phyloP scores from a whole-genome alignment of 2,797 vertebrate genomes.

The Dromococcyx pavoninus region DNA sequence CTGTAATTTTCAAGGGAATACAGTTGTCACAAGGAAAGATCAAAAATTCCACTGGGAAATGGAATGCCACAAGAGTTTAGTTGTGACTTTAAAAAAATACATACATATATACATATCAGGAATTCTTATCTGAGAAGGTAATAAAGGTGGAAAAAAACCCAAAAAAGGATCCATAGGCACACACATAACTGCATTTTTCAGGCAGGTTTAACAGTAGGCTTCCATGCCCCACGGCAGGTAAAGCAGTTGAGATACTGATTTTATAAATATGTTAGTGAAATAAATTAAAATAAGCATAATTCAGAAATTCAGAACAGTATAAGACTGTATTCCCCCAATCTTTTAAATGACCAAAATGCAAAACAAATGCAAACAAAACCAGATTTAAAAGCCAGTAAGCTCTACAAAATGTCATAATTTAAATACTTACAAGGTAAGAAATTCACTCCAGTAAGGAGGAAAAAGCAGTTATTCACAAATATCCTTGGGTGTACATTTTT shows the following conservation, averaged over 20 bases:
- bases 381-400: not conserved
- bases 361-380: not conserved
- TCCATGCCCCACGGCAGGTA: not conserved
- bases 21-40: not conserved
- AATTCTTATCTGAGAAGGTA: not conserved
- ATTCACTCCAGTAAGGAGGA: not conserved
- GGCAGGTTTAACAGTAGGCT: not conserved
- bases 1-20: not conserved
- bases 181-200: not conserved
- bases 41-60: not conserved
- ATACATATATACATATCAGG: not conserved
- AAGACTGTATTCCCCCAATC: not conserved
- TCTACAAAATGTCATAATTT: not conserved
- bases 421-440: slow-evolving; percentile 37
- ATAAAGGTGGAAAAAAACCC: not conserved
- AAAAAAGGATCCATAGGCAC: not conserved
- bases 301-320: not conserved
- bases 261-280: not conserved
- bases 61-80: not conserved
- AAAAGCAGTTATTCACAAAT: slow-evolving; percentile 3
- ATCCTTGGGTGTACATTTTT: not conserved
- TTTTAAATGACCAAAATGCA: not conserved
- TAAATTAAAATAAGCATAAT: not conserved
- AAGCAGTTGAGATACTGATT: not conserved
- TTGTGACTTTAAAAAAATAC: not conserved